Evolutionary conservation across 2,797 vertebrate genomes (phyloP).

Genomic region (Mionectes olivaceus): DNA sequence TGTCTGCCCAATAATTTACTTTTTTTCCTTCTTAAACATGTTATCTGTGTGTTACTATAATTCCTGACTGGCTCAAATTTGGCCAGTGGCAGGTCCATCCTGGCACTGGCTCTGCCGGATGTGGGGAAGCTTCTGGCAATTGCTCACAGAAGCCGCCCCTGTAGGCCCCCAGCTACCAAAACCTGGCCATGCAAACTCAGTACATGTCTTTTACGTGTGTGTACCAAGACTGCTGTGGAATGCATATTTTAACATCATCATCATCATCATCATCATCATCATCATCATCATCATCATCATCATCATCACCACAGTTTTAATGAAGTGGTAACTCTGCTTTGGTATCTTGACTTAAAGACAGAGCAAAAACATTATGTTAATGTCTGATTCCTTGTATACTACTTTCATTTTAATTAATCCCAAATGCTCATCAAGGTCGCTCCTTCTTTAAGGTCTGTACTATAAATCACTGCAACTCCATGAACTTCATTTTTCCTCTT

Average conservation of each 20-base stretch:
- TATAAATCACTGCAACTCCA: background rate
- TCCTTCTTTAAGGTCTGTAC: background rate
- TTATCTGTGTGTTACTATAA: background rate
- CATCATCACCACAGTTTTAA: background rate
- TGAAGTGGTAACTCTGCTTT: background rate
- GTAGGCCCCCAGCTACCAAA: background rate
- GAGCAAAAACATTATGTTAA: background rate
- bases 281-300: background rate
- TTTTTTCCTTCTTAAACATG: background rate
- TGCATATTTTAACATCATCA: background rate
- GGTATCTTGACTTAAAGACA: background rate
- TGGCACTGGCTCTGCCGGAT: background rate
- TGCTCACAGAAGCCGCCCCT: too few species aligned
- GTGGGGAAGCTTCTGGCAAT: background rate
- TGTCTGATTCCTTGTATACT: background rate
- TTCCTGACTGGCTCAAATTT: background rate
- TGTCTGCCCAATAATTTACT: background rate
- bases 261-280: fast-evolving
- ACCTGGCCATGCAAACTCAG: background rate
- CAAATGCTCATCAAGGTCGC: background rate
- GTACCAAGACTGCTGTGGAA: background rate
- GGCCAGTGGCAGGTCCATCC: background rate
- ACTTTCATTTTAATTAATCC: background rate
- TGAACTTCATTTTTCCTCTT: background rate
- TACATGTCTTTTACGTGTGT: background rate